Evolutionary conservation across 2,113 vertebrate genomes (phyloP), one percentile per base, ranked within the genome.

Genomic region (Cathartes aura): DNA sequence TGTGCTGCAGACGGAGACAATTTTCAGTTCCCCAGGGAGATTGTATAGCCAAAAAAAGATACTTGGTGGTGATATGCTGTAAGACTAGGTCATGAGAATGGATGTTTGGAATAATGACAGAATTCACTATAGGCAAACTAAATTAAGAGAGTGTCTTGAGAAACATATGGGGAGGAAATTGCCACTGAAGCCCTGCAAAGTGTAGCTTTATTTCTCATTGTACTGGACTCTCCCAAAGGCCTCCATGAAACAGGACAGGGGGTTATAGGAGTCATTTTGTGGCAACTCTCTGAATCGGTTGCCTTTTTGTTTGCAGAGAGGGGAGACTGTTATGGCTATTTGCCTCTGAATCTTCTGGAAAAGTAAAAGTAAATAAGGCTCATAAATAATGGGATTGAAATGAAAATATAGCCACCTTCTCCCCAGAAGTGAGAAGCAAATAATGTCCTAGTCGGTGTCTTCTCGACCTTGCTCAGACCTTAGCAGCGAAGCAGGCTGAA

Each of bases 151-250:
- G 63, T 53, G 76, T 90, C 88, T 92, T 92, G 95, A 96, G 96
- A 97, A 96, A 97, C 91, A 97, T 89, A 96, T 82, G 96, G 93
- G 84, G 97, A 97, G 94, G 97, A 97, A 98, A 97, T 96, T 95
- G 93, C 95, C 92, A 82, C 90, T 89, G 87, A 92, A 90, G 34
- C 93, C 70, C 91, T 87, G 67, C 32, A 30, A 81, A 58, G 89
- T 74, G 71, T 93, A 83, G 71, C 78, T 96, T 95, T 91, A 93
- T 88, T 97, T 95, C 82, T 90, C 58, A 91, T 86, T 87, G 60
- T 58, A 19, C 95, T 78, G 89, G 84, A 52, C 19, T 85, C 85
- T 94, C 93, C 94, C 84, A 84, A 43, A 86, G 86, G 89, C 84
- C 91, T 83, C 75, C 27, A 5, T 42, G 80, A 87, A 95, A 93